Conservation (phyloP, 2,113 vertebrate species). For the Plectropomus leopardus region DNA sequence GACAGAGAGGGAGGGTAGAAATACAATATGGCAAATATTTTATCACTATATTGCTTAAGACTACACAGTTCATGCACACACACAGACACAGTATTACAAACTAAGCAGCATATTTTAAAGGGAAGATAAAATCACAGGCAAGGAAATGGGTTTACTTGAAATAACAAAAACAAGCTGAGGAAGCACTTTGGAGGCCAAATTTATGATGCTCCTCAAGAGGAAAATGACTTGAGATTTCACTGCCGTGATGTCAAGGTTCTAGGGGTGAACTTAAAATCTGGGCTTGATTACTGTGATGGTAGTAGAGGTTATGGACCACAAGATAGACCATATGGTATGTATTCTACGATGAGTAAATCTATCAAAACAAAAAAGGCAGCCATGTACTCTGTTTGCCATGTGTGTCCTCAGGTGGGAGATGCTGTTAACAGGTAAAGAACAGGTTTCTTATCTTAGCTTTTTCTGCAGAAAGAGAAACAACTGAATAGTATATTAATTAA, state of each 20-base stretch:
- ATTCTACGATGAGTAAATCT: conserved; percentile 56
- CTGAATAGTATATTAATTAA: neutral
- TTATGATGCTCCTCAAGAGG: conserved; percentile 50
- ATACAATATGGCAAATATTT: neutral
- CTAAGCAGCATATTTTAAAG: neutral
- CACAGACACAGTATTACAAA: neutral
- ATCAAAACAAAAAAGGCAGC: conserved; percentile 47
- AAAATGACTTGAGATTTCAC: conserved; percentile 21
- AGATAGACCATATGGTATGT: conserved; percentile 61
- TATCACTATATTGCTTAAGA: neutral
- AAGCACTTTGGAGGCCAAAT: conserved; percentile 34
- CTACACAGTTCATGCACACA: neutral
- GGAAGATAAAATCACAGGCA: neutral
- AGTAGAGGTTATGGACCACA: conserved; percentile 39
- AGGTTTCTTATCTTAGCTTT: neutral
- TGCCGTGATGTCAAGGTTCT: conserved; percentile 32
- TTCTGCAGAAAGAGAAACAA: neutral
- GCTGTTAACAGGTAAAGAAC: neutral
- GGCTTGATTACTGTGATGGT: conserved; percentile 56
- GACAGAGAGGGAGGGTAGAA: neutral
- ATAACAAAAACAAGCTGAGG: conserved; percentile 36
- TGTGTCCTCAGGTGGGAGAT: conserved; percentile 32
- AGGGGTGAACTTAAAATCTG: conserved; percentile 59
- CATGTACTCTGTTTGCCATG: conserved; percentile 9
- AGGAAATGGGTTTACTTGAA: conserved; percentile 31